phyloP scores from a whole-genome alignment of 23 tunicate species.

The Ascidia mentula region DNA sequence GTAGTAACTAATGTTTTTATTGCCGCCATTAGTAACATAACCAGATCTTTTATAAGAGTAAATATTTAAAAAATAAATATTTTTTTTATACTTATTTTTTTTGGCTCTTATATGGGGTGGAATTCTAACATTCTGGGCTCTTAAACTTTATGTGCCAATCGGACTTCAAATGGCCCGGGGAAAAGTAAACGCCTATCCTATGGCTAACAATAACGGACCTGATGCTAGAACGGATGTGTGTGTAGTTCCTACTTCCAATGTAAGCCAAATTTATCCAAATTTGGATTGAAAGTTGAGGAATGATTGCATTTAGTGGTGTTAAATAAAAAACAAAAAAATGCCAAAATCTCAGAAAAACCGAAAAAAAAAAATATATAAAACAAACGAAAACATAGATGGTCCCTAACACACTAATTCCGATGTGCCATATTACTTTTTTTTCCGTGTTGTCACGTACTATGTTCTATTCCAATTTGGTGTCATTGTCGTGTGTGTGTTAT shows the following conservation, averaged over 20 bases:
- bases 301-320: too few relatives aligned
- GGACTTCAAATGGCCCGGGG: background rate
- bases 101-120: background rate
- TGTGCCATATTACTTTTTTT: too few relatives aligned
- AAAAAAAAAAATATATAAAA: too few relatives aligned
- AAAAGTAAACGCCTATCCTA: background rate
- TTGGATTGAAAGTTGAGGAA: background rate
- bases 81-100: background rate
- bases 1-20: background rate
- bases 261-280: background rate
- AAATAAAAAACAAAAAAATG: too few relatives aligned
- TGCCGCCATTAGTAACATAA: background rate
- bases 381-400: too few relatives aligned
- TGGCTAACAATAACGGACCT: background rate
- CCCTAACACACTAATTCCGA: too few relatives aligned
- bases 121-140: background rate
- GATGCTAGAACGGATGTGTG: background rate
- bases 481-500: too few relatives aligned
- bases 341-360: too few relatives aligned
- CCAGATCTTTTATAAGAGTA: background rate
- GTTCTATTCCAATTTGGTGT: too few relatives aligned
- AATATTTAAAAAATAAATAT: too few relatives aligned
- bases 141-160: background rate
- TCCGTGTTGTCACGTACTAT: too few relatives aligned
- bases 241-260: background rate